Conservation (phyloP, 2,113 vertebrate genomes). For the Cisticola juncidis region DNA sequence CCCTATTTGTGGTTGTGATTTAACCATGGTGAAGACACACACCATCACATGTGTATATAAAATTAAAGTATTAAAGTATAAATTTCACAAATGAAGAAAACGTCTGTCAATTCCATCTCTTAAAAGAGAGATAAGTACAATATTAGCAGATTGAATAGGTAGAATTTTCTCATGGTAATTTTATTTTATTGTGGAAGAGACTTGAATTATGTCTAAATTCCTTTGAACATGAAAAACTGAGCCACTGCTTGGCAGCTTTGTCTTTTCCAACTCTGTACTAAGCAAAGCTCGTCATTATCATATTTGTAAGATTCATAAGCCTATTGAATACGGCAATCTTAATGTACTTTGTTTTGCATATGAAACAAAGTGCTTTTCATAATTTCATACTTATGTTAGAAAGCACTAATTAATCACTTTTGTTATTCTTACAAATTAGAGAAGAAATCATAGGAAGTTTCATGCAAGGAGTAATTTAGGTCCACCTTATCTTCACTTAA, state of each 20-base stretch:
- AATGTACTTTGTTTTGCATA: slow-evolving; percentile 27
- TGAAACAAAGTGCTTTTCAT: slow-evolving; percentile 18
- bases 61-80: not conserved
- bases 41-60: not conserved
- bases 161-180: not conserved
- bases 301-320: slow-evolving; percentile 25
- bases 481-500: not conserved
- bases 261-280: not conserved
- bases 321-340: not conserved
- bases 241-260: not conserved
- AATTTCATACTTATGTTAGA: not conserved
- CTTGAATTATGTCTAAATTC: not conserved
- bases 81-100: not conserved
- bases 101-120: not conserved
- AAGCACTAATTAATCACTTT: slow-evolving; percentile 41
- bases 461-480: not conserved
- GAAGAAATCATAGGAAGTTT: not conserved
- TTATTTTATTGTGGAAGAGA: not conserved
- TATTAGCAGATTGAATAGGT: not conserved
- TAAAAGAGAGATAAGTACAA: not conserved
- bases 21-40: not conserved
- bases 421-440: slow-evolving; percentile 2
- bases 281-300: not conserved
- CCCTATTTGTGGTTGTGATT: not conserved
- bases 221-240: not conserved